Conservation (phyloP, 2,797 vertebrate genomes). For the Melanogrammus aeglefinus region DNA sequence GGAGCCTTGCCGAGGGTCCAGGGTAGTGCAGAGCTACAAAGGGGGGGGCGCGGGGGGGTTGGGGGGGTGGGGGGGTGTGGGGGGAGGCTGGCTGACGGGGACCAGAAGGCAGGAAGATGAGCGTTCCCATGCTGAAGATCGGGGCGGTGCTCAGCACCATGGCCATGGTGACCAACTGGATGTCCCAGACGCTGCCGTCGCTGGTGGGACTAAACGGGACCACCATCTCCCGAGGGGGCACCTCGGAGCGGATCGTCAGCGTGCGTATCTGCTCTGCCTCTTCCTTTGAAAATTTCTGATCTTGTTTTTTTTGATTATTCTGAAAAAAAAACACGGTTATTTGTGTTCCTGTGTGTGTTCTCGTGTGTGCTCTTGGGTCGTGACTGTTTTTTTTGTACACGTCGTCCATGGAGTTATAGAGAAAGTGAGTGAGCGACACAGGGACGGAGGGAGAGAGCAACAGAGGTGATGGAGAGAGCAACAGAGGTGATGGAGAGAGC, state of each 20-base stretch:
- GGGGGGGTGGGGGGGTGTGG: slow-evolving; percentile 49
- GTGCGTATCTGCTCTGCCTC: slow-evolving; percentile 63
- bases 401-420: too few species aligned
- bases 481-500: too few species aligned
- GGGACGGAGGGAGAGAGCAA: too few species aligned
- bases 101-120: slow-evolving; percentile 72
- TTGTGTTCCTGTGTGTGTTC: too few species aligned
- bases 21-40: slow-evolving; percentile 37
- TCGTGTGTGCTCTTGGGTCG: too few species aligned
- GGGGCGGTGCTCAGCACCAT: slow-evolving; percentile 96
- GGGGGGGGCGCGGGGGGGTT: slow-evolving; percentile 43
- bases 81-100: slow-evolving; percentile 63
- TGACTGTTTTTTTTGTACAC: too few species aligned
- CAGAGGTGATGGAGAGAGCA: too few species aligned
- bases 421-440: too few species aligned
- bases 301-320: too few species aligned
- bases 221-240: slow-evolving; percentile 81
- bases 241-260: slow-evolving; percentile 91
- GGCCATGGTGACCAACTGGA: slow-evolving; percentile 98
- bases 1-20: slow-evolving; percentile 36
- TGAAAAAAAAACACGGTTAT: too few species aligned
- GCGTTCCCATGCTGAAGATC: slow-evolving; percentile 91
- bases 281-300: slow-evolving; percentile 2
- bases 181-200: slow-evolving; percentile 93
- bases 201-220: slow-evolving; percentile 91